A percentile compares a stretch with the other conserved stretches of the same genome.
phyloP scores from a whole-genome alignment of 2,888 invertebrate species.

The Lymantria dispar region DNA sequence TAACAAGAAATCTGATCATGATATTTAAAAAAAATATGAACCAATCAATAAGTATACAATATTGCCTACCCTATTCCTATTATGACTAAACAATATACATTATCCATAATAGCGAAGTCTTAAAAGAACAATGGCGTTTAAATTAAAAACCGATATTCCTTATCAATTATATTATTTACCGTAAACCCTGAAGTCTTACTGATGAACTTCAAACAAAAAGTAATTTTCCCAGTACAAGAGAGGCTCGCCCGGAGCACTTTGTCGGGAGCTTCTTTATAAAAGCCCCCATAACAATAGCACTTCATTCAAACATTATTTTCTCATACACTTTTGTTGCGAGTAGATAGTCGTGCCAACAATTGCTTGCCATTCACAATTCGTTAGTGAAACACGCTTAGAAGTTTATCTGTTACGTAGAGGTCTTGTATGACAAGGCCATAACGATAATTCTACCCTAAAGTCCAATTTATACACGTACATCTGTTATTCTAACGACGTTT shows the following conservation, averaged over 20 bases:
- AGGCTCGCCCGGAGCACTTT: conserved; percentile 43
- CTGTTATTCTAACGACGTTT: conserved; percentile 17
- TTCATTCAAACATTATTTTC: conserved; percentile 61
- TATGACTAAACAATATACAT: too few relatives aligned
- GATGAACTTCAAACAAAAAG: conserved; percentile 39
- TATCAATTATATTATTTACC: conserved; percentile 18
- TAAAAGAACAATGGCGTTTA: neutral
- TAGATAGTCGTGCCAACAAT: conserved; percentile 44
- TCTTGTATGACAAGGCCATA: conserved; percentile 17
- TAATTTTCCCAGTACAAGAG: conserved; percentile 49
- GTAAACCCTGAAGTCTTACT: conserved; percentile 19
- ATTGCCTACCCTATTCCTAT: too few relatives aligned
- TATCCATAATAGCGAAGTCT: neutral
- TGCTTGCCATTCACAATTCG: conserved; percentile 55
- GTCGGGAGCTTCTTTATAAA: conserved; percentile 49
- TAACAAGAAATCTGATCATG: too few relatives aligned
- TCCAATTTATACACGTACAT: conserved; percentile 25
- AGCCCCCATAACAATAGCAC: conserved; percentile 50
- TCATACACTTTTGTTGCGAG: conserved; percentile 52
- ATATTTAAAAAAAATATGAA: too few relatives aligned
- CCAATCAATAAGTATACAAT: too few relatives aligned
- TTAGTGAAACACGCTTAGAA: conserved; percentile 36
- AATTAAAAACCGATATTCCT: neutral
- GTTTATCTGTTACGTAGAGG: conserved; percentile 29
- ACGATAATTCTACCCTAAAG: conserved; percentile 24